Conservation (phyloP, 2,888 invertebrate genomes). For the Patella pellucida region DNA sequence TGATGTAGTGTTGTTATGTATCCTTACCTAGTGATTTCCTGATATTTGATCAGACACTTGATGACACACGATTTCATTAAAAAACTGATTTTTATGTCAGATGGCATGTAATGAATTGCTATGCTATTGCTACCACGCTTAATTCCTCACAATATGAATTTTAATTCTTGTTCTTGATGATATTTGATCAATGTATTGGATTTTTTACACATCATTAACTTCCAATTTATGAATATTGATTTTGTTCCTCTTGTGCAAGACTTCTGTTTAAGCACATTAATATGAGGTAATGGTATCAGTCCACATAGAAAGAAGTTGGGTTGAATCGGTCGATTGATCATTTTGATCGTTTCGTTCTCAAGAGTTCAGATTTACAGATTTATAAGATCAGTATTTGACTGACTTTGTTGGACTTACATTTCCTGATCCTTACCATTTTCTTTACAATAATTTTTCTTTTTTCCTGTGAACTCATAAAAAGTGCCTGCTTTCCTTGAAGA, state of each 20-base stretch:
- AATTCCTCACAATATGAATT: conserved; percentile 6
- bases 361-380: no score
- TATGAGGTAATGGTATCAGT: no score
- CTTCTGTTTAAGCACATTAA: no score
- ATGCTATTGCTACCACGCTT: not conserved
- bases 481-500: no score
- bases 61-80: not conserved
- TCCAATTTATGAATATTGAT: conserved; percentile 2
- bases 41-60: not conserved
- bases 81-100: not conserved
- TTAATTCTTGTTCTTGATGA: not conserved
- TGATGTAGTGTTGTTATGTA: not conserved
- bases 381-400: no score
- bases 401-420: no score
- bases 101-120: not conserved
- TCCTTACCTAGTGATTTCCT: not conserved
- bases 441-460: no score
- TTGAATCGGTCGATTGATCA: no score
- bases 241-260: not conserved
- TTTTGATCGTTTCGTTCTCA: no score
- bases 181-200: conserved; percentile 7
- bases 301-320: no score
- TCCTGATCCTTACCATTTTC: no score
- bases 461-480: no score
- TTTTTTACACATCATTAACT: conserved; percentile 9